Evolutionary conservation across 2,888 invertebrate genomes (phyloP), one percentile per base, ranked within the genome.

Genomic region (Norana najaformis): DNA sequence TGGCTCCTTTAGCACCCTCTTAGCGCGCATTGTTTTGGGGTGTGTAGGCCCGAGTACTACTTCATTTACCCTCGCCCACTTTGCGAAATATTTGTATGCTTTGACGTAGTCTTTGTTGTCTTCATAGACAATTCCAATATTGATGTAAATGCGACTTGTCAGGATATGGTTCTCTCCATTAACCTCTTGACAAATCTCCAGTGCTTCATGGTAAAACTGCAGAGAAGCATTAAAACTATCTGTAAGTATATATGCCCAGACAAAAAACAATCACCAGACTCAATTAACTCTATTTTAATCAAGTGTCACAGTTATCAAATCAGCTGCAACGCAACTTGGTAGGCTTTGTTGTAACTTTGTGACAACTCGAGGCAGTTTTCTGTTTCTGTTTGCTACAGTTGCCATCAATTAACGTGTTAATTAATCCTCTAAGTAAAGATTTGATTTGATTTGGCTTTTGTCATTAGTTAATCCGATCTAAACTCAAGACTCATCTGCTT

Each of bases 111-210:
- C 93, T 90, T 93, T 93, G 90, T 94, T 94, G 92, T 94, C 94
- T 90, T 94, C 94, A 88, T 94, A 94, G 20, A 94, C 94, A 82
- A 94, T 94, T 83, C 94, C 94, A 88, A 94, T 94, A 92, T 94
- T 94, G 91, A 94, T 94, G 92, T 94, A 94, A 41, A 94, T 93
- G 89, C 94, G 92, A 34, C 94, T 94, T 39, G 94, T 94, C 38
- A 94, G 93, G 30, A 94, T 94, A 91, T 94, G 94, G 89, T 93
- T 93, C 92, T 94, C 94, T 30, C 94, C 94, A 90, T 94, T 94
- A 93, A 94, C 94, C 92, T 94, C 94, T 93, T 93, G 94, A 90
- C 94, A 94, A 89, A 94, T 92, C 90, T 94, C 94, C 93, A 94
- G 93, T 0, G 94, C 94, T 89, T 94, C 92, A 90, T 94, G 94